Conservation (phyloP, 2,113 vertebrate genomes). For the Parus major region DNA sequence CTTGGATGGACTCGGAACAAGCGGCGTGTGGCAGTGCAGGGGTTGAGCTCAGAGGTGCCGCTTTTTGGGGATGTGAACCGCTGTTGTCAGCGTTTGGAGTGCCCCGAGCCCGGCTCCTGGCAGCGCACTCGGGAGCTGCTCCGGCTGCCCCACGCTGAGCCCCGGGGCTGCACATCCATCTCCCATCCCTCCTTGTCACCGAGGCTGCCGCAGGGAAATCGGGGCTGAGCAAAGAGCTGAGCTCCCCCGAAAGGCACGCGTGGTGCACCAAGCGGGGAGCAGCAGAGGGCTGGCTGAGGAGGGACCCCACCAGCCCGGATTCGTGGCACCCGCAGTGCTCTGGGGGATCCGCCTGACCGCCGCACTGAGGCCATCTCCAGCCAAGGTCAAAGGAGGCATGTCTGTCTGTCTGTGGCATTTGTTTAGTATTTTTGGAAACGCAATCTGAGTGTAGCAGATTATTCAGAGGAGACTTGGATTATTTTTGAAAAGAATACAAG, state of each 20-base stretch:
- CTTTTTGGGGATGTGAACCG: accelerated
- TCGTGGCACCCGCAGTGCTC: neutral
- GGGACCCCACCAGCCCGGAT: neutral
- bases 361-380: neutral
- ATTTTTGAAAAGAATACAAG: neutral
- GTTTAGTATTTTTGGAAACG: neutral
- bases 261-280: neutral
- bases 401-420: neutral
- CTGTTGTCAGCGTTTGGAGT: neutral
- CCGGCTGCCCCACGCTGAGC: neutral
- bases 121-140: neutral
- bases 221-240: neutral
- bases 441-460: neutral
- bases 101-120: neutral
- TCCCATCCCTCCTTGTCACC: neutral
- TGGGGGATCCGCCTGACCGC: neutral
- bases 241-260: neutral
- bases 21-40: accelerated
- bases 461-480: neutral
- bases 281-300: neutral
- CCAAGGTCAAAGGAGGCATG: neutral
- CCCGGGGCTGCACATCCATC: neutral
- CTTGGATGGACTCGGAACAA: neutral
- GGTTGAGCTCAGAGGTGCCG: accelerated
- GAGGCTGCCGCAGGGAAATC: neutral